Percentiles rank a stretch among this genome's conserved stretches.
Conservation (phyloP, 2,797 vertebrate species). For the Chrysolophus pictus region DNA sequence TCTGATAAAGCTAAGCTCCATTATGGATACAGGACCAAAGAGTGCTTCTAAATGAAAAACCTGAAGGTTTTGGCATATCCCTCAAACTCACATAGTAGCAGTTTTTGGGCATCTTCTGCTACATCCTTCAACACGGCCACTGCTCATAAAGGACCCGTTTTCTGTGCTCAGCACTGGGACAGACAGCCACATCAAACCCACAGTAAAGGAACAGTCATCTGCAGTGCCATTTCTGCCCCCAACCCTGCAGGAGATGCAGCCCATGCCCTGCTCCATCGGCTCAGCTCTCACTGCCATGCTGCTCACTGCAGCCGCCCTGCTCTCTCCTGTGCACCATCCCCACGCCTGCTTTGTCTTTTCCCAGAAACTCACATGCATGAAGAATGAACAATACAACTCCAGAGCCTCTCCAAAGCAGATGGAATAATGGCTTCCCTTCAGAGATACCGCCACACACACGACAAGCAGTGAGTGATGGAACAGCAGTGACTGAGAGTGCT, state of each 20-base stretch:
- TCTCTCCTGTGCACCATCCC: slow-evolving; percentile 22
- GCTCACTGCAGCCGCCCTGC: not conserved
- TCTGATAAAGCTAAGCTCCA: not conserved
- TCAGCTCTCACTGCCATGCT: no score
- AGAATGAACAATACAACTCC: slow-evolving; percentile 62
- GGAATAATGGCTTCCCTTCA: slow-evolving; percentile 66
- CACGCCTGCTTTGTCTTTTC: not conserved
- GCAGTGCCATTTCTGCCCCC: not conserved
- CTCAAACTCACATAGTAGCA: not conserved
- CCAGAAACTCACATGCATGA: not conserved
- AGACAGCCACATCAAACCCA: not conserved
- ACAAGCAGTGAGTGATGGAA: not conserved
- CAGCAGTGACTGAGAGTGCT: not conserved
- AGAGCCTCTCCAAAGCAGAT: slow-evolving; percentile 50
- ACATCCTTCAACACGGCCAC: not conserved
- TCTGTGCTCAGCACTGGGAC: not conserved
- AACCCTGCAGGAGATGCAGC: no score
- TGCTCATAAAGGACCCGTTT: not conserved
- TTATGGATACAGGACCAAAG: not conserved
- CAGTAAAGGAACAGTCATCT: not conserved
- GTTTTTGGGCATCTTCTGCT: not conserved
- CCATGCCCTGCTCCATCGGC: not conserved
- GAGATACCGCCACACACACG: slow-evolving; percentile 13
- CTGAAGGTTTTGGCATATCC: not conserved
- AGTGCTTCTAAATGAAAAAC: not conserved